Evolutionary conservation across 2,888 invertebrate species (phyloP), one percentile per base, ranked within the genome.

Genomic region (Arge pagana): DNA sequence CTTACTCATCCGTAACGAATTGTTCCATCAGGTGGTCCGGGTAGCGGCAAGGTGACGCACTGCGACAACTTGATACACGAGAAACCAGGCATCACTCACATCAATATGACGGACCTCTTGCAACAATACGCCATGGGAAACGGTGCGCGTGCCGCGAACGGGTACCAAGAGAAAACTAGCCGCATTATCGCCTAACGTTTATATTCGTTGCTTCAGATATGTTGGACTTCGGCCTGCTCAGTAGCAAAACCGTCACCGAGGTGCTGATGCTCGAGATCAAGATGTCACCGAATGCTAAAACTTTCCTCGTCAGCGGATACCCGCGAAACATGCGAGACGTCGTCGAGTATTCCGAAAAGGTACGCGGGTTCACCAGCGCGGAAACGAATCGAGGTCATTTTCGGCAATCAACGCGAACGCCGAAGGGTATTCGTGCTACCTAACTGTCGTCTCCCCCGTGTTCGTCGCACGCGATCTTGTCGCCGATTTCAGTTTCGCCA

Each of bases 41-140:
- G 96, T 65, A 94, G 94, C 78, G 96, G 96, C 37, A 96, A 96
- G 87, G 96, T 96, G 81, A 96, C 96, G 69, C 96, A 96, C 77
- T 96, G 96, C 80, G 94, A 93, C 77, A 90, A 88, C 69, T 81
- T 93, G 68, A 89, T 89, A 85, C 89, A 91, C 78, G 93, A 93
- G 78, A 85, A 89, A 63, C 85, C 87, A 53, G 91, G 91, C 35
- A 83, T 92, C 48, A 87, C 88, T 40, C 93, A 93, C 78, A 90
- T 93, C 76, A 93, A 93, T 77, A 93, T 93, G 92, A 93, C 91
- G 52, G 93, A 93, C 73, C 83, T 93, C 10, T 80, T 93, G 63
- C 93, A 93, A 72, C 93, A 93, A 74, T 93, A 93, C 74, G 89
- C 90, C 60, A 86, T 93, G 72, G 92, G 92, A 58, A 92, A 91